Evolutionary conservation across 2,797 vertebrate genomes (phyloP).

Genomic region (Calcarius lapponicus): DNA sequence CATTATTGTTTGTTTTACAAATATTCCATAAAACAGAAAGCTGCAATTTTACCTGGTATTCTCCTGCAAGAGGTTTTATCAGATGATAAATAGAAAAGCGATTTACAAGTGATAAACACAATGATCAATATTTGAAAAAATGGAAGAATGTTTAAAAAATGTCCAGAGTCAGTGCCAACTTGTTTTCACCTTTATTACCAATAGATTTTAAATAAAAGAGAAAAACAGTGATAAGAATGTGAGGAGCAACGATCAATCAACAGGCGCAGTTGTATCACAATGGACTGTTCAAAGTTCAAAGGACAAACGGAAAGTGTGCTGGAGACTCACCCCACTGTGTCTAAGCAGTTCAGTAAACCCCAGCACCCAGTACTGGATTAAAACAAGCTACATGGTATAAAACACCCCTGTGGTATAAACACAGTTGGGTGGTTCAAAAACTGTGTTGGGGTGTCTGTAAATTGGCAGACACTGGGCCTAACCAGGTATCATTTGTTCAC

Average conservation of each 20-base stretch:
- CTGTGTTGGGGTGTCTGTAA: neutral
- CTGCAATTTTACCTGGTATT: neutral
- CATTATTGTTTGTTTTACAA: neutral
- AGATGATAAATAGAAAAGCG: neutral
- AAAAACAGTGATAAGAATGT: neutral
- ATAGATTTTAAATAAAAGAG: neutral
- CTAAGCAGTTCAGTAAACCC: neutral
- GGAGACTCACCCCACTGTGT: neutral
- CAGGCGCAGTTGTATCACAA: neutral
- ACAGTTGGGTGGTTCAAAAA: neutral
- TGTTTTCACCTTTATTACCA: neutral
- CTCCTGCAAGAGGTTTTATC: neutral
- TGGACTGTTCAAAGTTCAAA: constrained; percentile 42
- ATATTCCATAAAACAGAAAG: neutral
- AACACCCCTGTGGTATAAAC: neutral
- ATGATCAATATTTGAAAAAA: neutral
- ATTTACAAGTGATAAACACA: neutral
- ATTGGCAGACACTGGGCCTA: neutral
- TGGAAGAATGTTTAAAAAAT: neutral
- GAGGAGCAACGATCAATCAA: neutral
- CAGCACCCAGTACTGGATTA: neutral
- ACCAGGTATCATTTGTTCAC: neutral
- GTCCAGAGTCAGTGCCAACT: neutral
- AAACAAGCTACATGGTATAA: neutral
- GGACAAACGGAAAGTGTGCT: neutral